A percentile compares a stretch with the other conserved stretches of the same genome.
Conservation (phyloP, 2,113 vertebrate species). For the Cyprinodon variegatus region DNA sequence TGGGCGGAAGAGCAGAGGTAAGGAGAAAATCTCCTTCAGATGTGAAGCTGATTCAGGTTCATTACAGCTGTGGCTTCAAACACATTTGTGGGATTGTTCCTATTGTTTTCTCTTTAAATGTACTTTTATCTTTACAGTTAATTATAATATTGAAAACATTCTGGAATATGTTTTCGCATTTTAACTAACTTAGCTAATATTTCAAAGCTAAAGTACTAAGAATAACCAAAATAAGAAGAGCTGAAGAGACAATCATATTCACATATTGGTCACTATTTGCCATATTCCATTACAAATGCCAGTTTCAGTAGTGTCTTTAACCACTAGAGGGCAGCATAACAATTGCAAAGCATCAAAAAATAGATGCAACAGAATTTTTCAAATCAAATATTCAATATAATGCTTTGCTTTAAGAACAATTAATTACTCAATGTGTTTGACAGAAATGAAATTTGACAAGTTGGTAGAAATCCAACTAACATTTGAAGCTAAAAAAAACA, state of each 20-base stretch:
- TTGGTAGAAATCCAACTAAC: background rate
- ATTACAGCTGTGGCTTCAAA: conserved; percentile 43
- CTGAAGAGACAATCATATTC: too few relatives aligned
- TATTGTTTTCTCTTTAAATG: background rate
- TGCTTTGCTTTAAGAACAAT: background rate
- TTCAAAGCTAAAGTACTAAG: too few relatives aligned
- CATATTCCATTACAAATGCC: too few relatives aligned
- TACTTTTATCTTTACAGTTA: too few relatives aligned
- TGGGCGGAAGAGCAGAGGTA: conserved; percentile 37
- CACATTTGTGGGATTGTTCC: conserved; percentile 1
- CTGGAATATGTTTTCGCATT: too few relatives aligned
- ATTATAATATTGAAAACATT: too few relatives aligned
- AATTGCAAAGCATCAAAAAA: background rate
- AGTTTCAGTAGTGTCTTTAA: background rate
- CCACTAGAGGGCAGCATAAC: background rate
- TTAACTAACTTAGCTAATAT: too few relatives aligned
- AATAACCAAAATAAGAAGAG: too few relatives aligned
- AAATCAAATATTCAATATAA: background rate
- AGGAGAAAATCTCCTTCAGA: conserved; percentile 45
- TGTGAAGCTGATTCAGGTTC: conserved; percentile 55
- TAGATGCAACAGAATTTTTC: background rate
- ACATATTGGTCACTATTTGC: too few relatives aligned
- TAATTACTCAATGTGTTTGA: background rate
- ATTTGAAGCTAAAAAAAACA: too few relatives aligned
- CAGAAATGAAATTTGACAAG: background rate